A percentile compares a stretch with the other conserved stretches of the same genome.
These are phyloP conservation scores for Echeneis naucrates DNA, from an alignment of 2,797 vertebrate species.

Conservation along the genomic window DNA sequence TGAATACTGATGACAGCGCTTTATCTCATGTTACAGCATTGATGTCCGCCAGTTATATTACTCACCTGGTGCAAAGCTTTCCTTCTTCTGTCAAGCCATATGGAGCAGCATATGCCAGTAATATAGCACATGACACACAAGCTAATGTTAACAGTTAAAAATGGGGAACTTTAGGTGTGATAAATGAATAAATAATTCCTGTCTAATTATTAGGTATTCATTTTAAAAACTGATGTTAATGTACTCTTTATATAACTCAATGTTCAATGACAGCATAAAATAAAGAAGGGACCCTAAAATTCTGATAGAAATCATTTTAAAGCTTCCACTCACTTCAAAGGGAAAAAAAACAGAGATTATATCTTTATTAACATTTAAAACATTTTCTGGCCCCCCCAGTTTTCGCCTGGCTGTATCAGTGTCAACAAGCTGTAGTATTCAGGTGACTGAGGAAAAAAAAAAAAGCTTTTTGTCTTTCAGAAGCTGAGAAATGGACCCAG, in stretches of 20 bases:
- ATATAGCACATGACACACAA: background rate
- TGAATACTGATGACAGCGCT: conserved; percentile 27
- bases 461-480: background rate
- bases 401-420: background rate
- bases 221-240: background rate
- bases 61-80: background rate
- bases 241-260: background rate
- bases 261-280: background rate
- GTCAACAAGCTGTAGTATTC: background rate
- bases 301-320: background rate
- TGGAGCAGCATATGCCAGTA: background rate
- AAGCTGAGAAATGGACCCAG: background rate
- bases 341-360: background rate
- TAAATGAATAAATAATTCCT: background rate
- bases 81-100: background rate
- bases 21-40: conserved; percentile 17
- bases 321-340: background rate
- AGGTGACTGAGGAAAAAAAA: conserved; percentile 5
- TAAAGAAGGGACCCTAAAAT: background rate
- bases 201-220: too few species aligned
- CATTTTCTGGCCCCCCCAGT: background rate
- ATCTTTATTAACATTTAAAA: conserved; percentile 1
- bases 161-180: background rate
- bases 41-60: conserved; percentile 25
- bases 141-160: background rate